Percentiles rank a stretch among this genome's conserved stretches.
Evolutionary conservation across 2,797 vertebrate species (phyloP).

Genomic region (Brotula barbata): DNA sequence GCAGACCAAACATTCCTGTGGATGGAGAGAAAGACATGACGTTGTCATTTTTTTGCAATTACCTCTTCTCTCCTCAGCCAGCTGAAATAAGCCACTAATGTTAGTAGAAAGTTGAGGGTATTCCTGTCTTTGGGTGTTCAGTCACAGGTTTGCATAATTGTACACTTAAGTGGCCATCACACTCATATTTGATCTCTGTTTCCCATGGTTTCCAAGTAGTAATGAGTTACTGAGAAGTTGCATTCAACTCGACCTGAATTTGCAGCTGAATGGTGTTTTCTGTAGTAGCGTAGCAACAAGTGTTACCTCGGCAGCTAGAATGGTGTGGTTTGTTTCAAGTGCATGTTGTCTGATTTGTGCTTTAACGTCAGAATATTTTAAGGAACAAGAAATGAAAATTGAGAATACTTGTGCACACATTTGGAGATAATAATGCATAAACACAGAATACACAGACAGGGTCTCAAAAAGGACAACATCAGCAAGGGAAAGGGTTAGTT

Average conservation of each 20-base stretch:
- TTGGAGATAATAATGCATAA: too few species aligned
- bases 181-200: background rate
- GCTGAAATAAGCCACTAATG: conserved; percentile 3
- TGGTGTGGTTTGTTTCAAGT: background rate
- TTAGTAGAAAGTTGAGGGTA: background rate
- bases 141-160: background rate
- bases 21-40: conserved; percentile 64
- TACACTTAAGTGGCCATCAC: background rate
- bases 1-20: conserved; percentile 59
- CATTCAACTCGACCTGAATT: conserved; percentile 10
- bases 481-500: conserved; percentile 9
- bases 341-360: background rate
- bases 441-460: too few species aligned
- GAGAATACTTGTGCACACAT: too few species aligned
- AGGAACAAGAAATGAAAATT: background rate
- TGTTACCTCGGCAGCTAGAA: too few species aligned
- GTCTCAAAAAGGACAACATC: conserved; percentile 5
- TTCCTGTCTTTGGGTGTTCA: conserved; percentile 6
- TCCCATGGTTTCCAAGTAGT: conserved; percentile 22
- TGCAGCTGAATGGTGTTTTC: conserved; percentile 29
- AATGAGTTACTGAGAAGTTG: conserved; percentile 31
- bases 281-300: conserved; percentile 50
- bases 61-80: conserved; percentile 22
- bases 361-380: background rate
- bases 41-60: conserved; percentile 64